A percentile compares a stretch with the other conserved stretches of the same genome.
These are phyloP conservation scores for Falcaria lacertinaria DNA, from an alignment of 2,888 invertebrate genomes.

Conservation along the genomic window DNA sequence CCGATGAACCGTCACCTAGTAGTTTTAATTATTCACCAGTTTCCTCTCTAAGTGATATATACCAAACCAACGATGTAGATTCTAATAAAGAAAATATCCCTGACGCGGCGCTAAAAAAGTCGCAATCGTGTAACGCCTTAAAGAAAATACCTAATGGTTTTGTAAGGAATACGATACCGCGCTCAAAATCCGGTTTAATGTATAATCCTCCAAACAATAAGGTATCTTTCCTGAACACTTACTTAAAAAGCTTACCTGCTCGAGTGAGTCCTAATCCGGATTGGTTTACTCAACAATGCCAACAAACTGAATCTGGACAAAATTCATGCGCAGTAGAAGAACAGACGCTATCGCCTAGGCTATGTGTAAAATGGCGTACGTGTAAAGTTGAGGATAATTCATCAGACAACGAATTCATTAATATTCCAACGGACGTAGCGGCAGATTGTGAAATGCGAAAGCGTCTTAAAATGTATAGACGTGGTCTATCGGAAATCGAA, in stretches of 20 bases:
- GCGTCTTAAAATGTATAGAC: conserved; percentile 72
- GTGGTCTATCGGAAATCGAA: conserved; percentile 70
- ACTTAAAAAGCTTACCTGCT: conserved; percentile 71
- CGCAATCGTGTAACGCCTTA: conserved; percentile 58
- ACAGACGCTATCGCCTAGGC: conserved; percentile 37
- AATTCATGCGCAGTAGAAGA: conserved; percentile 33
- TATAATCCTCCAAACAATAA: conserved; percentile 67
- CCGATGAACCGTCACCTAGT: conserved; percentile 23
- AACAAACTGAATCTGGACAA: conserved; percentile 43
- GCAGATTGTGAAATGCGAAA: conserved; percentile 71
- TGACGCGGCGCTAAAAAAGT: conserved; percentile 51
- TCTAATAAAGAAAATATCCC: conserved; percentile 44
- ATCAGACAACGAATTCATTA: conserved; percentile 63
- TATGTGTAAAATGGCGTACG: conserved; percentile 34
- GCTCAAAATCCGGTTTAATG: conserved; percentile 61
- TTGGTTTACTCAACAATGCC: conserved; percentile 60
- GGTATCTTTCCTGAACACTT: conserved; percentile 73
- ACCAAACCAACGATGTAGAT: conserved; percentile 31
- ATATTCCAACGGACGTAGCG: conserved; percentile 61
- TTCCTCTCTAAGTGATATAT: conserved; percentile 39
- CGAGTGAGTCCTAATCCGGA: conserved; percentile 63
- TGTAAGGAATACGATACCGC: conserved; percentile 38
- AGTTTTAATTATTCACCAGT: conserved; percentile 36
- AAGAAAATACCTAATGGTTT: conserved; percentile 32
- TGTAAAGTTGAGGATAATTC: conserved; percentile 45